Percentiles rank a stretch among this genome's conserved stretches.
phyloP scores from a whole-genome alignment of 2,797 vertebrate species.

The Anisognathus igniventris region DNA sequence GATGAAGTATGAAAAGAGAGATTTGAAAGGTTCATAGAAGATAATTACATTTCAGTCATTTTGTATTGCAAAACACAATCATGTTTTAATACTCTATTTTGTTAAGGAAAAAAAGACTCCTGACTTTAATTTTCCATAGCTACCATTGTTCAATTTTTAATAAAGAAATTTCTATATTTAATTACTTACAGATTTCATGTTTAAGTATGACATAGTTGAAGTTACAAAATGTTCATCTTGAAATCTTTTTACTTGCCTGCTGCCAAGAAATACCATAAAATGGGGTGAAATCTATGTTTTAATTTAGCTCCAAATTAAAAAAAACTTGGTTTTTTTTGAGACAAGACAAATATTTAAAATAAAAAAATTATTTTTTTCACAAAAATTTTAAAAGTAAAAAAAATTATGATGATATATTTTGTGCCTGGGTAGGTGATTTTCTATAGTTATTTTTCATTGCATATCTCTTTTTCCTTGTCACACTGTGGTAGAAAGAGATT shows the following conservation, averaged over 20 bases:
- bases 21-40: background rate
- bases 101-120: background rate
- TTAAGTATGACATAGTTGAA: background rate
- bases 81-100: background rate
- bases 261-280: background rate
- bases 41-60: background rate
- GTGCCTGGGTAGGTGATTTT: background rate
- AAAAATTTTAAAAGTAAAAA: background rate
- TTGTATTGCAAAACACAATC: background rate
- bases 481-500: background rate
- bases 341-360: background rate
- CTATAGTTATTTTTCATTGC: background rate
- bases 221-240: background rate
- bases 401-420: background rate
- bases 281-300: background rate
- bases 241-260: background rate
- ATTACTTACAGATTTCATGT: background rate
- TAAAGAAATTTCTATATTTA: background rate
- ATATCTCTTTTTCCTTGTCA: background rate
- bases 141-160: background rate
- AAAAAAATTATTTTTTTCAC: background rate
- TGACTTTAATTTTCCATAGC: background rate
- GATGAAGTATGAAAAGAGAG: background rate
- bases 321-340: fast-evolving
- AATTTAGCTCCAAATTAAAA: background rate